Evolutionary conservation across 2,113 vertebrate species (phyloP).

Genomic region (Hydropotes inermis): DNA sequence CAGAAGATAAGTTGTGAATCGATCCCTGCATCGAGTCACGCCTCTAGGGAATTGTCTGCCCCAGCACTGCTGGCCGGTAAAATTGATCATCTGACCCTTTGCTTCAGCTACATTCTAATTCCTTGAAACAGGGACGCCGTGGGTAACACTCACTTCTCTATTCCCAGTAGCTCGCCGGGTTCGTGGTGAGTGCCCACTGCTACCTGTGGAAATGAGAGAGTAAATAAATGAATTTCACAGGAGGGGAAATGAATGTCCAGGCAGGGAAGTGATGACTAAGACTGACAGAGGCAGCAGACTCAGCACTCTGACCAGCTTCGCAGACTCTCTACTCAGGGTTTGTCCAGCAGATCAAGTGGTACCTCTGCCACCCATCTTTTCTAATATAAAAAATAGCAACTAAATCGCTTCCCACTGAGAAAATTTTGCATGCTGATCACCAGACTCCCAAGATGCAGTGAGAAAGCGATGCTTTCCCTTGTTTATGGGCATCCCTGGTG

Average conservation of each 20-base stretch:
- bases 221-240: not conserved
- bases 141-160: rapidly evolving
- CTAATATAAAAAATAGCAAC: not conserved
- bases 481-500: not conserved
- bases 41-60: rapidly evolving
- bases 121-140: rapidly evolving
- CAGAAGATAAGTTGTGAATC: not conserved
- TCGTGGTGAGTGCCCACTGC: rapidly evolving
- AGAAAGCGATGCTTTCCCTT: rapidly evolving
- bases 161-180: rapidly evolving
- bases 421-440: rapidly evolving
- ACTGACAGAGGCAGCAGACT: rapidly evolving
- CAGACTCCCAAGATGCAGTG: rapidly evolving
- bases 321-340: rapidly evolving
- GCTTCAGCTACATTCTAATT: rapidly evolving
- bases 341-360: rapidly evolving
- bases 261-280: rapidly evolving
- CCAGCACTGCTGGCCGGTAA: rapidly evolving
- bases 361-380: not conserved
- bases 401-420: not conserved
- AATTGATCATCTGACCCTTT: rapidly evolving
- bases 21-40: rapidly evolving
- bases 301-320: rapidly evolving
- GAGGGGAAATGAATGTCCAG: rapidly evolving
- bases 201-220: not conserved